These are phyloP conservation scores for Phoebastria nigripes DNA, from an alignment of 2,797 vertebrate species.

Conservation along the genomic window DNA sequence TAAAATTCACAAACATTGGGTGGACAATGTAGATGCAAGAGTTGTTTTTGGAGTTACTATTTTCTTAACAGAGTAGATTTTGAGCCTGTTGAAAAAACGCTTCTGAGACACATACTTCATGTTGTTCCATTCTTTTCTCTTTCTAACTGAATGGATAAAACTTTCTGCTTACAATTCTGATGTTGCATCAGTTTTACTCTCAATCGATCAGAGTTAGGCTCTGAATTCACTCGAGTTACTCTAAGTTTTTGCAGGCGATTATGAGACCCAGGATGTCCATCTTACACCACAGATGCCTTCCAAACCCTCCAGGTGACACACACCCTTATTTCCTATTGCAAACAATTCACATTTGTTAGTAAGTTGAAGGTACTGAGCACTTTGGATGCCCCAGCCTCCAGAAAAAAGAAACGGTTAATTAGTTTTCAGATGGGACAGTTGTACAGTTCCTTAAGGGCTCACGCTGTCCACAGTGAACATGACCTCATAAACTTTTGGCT, in stretches of 20 bases:
- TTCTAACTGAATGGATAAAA: neutral
- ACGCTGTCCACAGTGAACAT: neutral
- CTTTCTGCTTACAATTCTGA: neutral
- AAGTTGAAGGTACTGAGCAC: neutral
- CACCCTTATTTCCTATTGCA: neutral
- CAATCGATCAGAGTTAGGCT: neutral
- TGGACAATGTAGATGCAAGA: neutral
- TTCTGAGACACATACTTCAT: neutral
- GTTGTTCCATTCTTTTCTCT: neutral
- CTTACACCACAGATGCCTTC: neutral
- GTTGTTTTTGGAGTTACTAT: neutral
- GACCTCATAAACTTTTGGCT: slow-evolving; percentile 20
- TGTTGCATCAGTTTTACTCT: neutral
- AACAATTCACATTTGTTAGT: neutral
- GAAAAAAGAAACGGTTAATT: neutral
- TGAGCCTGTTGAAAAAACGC: neutral
- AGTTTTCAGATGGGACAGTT: neutral
- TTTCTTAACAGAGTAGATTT: neutral
- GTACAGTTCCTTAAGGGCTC: neutral
- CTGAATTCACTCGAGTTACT: neutral
- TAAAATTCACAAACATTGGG: neutral
- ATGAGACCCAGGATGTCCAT: neutral
- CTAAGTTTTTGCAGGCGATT: neutral
- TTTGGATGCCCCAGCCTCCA: neutral
- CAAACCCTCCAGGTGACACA: neutral